Percentiles rank a stretch among this genome's conserved stretches.
Evolutionary conservation across 2,888 invertebrate genomes (phyloP).

Genomic region (Cantharis rufa): DNA sequence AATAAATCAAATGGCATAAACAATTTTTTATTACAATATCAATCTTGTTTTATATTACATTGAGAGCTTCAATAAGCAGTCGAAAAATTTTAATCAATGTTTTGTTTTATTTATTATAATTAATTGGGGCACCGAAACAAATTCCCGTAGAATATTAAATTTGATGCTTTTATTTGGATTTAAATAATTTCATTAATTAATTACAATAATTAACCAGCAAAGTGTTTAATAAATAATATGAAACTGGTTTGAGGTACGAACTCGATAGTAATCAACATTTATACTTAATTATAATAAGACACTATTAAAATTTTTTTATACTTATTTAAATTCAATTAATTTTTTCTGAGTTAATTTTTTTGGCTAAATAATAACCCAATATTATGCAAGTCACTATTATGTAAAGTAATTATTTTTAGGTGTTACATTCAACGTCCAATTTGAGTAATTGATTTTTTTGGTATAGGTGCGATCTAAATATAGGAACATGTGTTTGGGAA

Average conservation of each 20-base stretch:
- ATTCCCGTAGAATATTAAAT: neutral
- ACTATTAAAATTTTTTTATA: neutral
- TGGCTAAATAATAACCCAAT: slow-evolving; percentile 8
- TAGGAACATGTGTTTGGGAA: neutral
- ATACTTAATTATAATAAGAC: neutral
- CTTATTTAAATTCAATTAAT: slow-evolving; percentile 2
- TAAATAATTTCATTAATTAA: neutral
- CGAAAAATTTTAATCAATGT: slow-evolving; percentile 20
- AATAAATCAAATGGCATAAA: slow-evolving; percentile 41
- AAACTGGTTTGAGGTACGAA: neutral
- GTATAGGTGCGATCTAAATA: neutral
- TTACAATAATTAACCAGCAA: neutral
- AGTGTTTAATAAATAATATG: neutral
- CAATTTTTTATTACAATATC: slow-evolving; percentile 41
- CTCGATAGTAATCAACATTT: neutral
- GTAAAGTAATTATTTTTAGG: slow-evolving; percentile 1
- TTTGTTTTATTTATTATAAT: slow-evolving; percentile 19
- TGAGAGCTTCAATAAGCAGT: slow-evolving; percentile 21
- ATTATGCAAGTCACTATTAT: slow-evolving; percentile 17
- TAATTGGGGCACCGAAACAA: neutral
- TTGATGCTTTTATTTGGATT: neutral
- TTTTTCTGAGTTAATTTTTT: neutral
- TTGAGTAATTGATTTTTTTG: neutral
- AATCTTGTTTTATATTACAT: slow-evolving; percentile 39
- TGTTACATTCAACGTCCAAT: slow-evolving; percentile 1